Percentiles rank a stretch among this genome's conserved stretches.
phyloP scores from a whole-genome alignment of 2,888 invertebrate species.

The Heliconius sara region DNA sequence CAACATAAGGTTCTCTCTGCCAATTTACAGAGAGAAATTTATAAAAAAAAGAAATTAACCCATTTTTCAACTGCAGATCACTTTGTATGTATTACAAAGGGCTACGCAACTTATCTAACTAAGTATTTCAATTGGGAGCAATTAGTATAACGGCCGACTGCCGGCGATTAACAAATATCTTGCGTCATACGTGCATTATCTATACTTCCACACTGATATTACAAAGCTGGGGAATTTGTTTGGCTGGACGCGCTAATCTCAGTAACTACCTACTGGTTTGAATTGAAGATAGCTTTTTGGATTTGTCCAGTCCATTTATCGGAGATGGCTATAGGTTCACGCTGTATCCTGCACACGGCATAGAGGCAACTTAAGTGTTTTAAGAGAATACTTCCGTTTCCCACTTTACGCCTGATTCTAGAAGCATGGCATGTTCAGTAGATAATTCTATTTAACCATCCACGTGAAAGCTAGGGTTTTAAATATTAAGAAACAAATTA shows the following conservation, averaged over 20 bases:
- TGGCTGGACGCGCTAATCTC: background rate
- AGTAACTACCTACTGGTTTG: background rate
- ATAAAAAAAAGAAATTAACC: background rate
- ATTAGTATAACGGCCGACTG: constrained; percentile 42
- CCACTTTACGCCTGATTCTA: too few species aligned
- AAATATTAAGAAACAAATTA: too few species aligned
- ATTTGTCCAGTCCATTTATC: background rate
- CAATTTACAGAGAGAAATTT: background rate
- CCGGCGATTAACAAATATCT: constrained; percentile 41
- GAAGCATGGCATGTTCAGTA: too few species aligned
- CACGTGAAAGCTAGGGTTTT: too few species aligned
- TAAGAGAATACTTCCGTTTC: too few species aligned
- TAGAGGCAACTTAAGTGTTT: too few species aligned
- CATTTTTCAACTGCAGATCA: background rate
- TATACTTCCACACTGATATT: background rate
- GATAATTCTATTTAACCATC: too few species aligned
- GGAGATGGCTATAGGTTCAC: background rate
- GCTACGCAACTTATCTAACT: constrained; percentile 33
- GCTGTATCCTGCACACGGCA: background rate
- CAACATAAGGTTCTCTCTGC: background rate
- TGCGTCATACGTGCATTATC: constrained; percentile 32
- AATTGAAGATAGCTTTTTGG: background rate
- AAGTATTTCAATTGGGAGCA: constrained; percentile 45
- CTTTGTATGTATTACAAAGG: constrained; percentile 12
- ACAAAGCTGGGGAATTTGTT: background rate